Percentiles rank a stretch among this genome's conserved stretches.
Evolutionary conservation across 2,888 invertebrate species (phyloP).

Genomic region (Drosophila meridiana): DNA sequence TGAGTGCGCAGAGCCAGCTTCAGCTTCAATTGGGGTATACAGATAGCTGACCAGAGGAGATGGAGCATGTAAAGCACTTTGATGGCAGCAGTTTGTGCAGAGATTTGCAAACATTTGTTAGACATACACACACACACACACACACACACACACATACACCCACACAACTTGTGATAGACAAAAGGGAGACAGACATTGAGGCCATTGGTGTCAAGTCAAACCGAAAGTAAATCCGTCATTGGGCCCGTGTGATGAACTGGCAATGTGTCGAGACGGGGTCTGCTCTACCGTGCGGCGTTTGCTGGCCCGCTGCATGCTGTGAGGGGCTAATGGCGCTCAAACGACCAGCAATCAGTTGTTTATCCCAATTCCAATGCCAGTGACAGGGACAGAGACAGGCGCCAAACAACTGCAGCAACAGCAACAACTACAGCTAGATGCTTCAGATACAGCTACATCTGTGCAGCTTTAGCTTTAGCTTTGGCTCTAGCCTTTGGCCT

Average conservation of each 20-base stretch:
- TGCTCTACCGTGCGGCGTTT: conserved; percentile 12
- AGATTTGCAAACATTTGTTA: conserved; percentile 77
- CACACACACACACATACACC: background rate
- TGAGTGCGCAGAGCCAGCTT: conserved; percentile 39
- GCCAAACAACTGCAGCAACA: conserved; percentile 21
- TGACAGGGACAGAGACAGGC: background rate
- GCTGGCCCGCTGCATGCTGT: conserved; percentile 31
- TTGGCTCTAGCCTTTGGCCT: conserved; percentile 17
- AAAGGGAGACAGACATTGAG: conserved; percentile 42
- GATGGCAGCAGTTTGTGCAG: conserved; percentile 65
- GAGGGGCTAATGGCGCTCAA: conserved; percentile 71
- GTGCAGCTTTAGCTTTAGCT: conserved; percentile 10
- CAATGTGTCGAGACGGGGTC: conserved; percentile 68
- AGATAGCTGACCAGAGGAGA: conserved; percentile 6
- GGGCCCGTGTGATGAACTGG: conserved; percentile 77
- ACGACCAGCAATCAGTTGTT: conserved; percentile 78
- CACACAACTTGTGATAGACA: conserved; percentile 3
- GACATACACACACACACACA: conserved; percentile 1
- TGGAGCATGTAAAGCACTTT: conserved; percentile 53
- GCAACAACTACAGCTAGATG: background rate
- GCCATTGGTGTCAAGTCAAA: conserved; percentile 69
- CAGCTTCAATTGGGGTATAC: background rate
- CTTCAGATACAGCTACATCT: conserved; percentile 24
- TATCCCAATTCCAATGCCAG: conserved; percentile 44
- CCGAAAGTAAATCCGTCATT: conserved; percentile 72